Conservation (phyloP, 2,797 vertebrate genomes). For the Acanthopagrus latus region DNA sequence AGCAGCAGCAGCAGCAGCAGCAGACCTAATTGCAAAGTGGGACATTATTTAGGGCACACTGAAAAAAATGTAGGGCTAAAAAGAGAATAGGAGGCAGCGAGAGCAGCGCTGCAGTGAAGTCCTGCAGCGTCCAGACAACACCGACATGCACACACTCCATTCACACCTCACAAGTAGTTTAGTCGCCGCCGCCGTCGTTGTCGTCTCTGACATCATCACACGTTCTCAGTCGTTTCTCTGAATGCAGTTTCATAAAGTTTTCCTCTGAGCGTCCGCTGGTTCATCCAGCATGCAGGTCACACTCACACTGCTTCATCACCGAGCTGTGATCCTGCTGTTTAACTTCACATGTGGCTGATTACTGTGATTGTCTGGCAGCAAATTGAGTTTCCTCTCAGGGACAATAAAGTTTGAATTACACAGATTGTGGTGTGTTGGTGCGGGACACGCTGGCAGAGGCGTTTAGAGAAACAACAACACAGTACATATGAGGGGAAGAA, state of each 20-base stretch:
- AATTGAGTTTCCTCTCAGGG: conserved; percentile 9
- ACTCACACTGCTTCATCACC: neutral
- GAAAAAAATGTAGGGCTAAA: conserved; percentile 61
- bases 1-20: conserved; percentile 55
- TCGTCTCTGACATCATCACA: too few relatives aligned
- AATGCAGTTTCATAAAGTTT: neutral
- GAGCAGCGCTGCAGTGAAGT: conserved; percentile 29
- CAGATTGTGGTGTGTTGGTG: neutral
- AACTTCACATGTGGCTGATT: conserved; percentile 41
- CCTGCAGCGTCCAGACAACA: conserved; percentile 37
- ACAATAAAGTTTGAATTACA: conserved; percentile 6
- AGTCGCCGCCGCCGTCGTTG: too few relatives aligned
- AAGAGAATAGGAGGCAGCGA: conserved; percentile 48
- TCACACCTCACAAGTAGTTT: too few relatives aligned
- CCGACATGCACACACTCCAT: conserved; percentile 1
- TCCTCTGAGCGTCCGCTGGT: neutral
- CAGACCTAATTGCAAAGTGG: conserved; percentile 79
- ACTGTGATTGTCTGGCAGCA: conserved; percentile 13
- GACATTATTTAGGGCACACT: conserved; percentile 76
- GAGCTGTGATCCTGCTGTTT: neutral
- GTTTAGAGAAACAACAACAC: neutral
- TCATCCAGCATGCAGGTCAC: neutral
- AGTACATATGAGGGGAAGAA: too few relatives aligned
- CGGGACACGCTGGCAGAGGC: neutral
- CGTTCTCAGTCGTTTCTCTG: too few relatives aligned